A percentile compares a stretch with the other conserved stretches of the same genome.
Conservation (phyloP, 2,888 invertebrate species). For the Lithophane socia region DNA sequence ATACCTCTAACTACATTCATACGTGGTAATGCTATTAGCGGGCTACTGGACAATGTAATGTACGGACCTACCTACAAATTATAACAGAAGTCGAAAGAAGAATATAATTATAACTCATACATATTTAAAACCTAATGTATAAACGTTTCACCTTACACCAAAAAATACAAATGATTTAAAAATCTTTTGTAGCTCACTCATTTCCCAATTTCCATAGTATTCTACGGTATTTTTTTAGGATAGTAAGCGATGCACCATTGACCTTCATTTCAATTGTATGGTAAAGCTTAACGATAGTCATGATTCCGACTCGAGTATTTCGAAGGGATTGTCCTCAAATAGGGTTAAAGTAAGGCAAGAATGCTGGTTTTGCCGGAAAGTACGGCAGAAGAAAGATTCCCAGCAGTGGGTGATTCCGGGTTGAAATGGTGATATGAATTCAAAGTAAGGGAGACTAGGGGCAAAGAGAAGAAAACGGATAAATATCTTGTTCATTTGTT, state of each 20-base stretch:
- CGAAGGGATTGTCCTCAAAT: not conserved
- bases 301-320: not conserved
- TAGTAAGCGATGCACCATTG: constrained; percentile 7
- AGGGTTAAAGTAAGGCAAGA: not conserved
- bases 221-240: not conserved
- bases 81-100: constrained; percentile 29
- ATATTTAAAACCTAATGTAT: constrained; percentile 32
- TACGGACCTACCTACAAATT: constrained; percentile 34
- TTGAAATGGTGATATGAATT: not conserved
- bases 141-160: too few relatives aligned
- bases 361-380: not conserved
- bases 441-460: not conserved
- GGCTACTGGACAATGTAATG: constrained; percentile 46
- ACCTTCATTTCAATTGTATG: constrained; percentile 12
- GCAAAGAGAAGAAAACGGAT: not conserved
- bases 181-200: not conserved
- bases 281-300: not conserved
- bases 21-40: constrained; percentile 51
- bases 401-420: too few relatives aligned
- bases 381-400: not conserved
- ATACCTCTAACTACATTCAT: constrained; percentile 55
- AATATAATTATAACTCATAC: constrained; percentile 29
- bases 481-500: not conserved
- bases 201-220: not conserved
- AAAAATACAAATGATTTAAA: too few relatives aligned